phyloP scores from a whole-genome alignment of 2,888 invertebrate species.

The Leptopilina syphax region DNA sequence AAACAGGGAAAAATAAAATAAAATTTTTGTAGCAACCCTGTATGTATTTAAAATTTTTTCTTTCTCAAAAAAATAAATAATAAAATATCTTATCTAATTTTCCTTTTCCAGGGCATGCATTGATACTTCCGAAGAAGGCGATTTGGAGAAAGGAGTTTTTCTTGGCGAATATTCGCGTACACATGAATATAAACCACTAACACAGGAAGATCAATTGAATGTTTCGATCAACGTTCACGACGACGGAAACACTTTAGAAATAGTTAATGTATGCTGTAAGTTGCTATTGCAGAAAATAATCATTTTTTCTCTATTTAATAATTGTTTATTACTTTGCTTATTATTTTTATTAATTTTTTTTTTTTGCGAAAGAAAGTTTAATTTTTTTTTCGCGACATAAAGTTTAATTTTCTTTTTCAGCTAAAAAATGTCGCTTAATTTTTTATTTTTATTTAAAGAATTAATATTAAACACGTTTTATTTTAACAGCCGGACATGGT shows the following conservation, averaged over 20 bases:
- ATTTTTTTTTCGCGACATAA: background rate
- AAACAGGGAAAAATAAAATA: too few species aligned
- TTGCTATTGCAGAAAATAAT: constrained; percentile 60
- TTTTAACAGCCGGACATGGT: constrained; percentile 90
- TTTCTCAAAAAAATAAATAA: too few species aligned
- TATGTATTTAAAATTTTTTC: too few species aligned
- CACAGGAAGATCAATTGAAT: constrained; percentile 89
- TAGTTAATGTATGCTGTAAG: constrained; percentile 96
- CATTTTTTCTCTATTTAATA: background rate
- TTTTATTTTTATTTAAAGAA: background rate
- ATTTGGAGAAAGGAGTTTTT: constrained; percentile 86
- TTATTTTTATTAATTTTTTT: background rate
- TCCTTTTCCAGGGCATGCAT: constrained; percentile 83
- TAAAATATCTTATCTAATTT: background rate
- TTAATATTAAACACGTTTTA: too few species aligned
- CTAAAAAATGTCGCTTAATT: background rate
- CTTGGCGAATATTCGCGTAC: constrained; percentile 90
- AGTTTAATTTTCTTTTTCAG: background rate
- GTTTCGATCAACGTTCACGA: constrained; percentile 94
- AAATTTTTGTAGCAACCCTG: too few species aligned
- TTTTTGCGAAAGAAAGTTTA: background rate
- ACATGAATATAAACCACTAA: constrained; percentile 87
- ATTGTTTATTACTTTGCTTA: background rate
- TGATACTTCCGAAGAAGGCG: constrained; percentile 90
- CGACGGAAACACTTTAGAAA: constrained; percentile 92